Evolutionary conservation across 2,113 vertebrate species (phyloP).

Genomic region (Planiliza haematocheilus): DNA sequence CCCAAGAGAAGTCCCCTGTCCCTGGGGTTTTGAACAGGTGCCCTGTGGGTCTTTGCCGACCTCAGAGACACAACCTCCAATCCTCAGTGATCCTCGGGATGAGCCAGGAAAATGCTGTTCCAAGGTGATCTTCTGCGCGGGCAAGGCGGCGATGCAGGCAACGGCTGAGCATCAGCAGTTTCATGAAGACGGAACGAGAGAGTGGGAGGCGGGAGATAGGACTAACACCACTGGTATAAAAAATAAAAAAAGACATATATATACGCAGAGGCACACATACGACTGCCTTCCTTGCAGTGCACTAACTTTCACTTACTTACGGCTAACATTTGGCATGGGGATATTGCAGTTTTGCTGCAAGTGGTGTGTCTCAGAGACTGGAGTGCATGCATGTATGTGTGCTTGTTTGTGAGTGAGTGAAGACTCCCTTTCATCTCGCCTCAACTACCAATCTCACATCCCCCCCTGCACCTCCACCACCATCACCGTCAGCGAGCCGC

Average conservation of each 20-base stretch:
- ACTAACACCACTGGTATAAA: constrained; percentile 21
- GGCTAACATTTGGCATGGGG: constrained; percentile 58
- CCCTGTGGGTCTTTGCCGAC: constrained; percentile 40
- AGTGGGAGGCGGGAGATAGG: constrained; percentile 1
- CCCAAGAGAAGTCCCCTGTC: constrained; percentile 13
- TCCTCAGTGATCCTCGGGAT: constrained; percentile 64
- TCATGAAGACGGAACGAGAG: constrained; percentile 33
- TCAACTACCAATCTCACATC: constrained; percentile 34
- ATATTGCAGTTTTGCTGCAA: constrained; percentile 42
- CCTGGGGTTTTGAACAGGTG: constrained; percentile 58
- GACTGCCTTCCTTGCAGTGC: constrained; percentile 10
- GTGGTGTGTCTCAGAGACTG: constrained; percentile 17
- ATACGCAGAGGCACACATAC: constrained; percentile 3
- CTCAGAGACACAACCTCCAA: constrained; percentile 43
- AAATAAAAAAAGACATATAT: constrained; percentile 23
- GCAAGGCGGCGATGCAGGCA: constrained; percentile 7
- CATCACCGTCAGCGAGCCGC: constrained; percentile 2
- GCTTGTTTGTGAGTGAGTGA: constrained; percentile 28
- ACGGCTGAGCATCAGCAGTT: constrained; percentile 50
- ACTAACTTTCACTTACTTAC: constrained; percentile 56
- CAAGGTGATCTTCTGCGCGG: constrained; percentile 11
- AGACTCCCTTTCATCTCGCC: constrained; percentile 58
- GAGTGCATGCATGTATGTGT: neutral
- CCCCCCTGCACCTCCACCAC: neutral
- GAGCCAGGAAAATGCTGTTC: constrained; percentile 57